Evolutionary conservation across 2,888 invertebrate genomes (phyloP).

Genomic region (Synanthedon vespiformis): DNA sequence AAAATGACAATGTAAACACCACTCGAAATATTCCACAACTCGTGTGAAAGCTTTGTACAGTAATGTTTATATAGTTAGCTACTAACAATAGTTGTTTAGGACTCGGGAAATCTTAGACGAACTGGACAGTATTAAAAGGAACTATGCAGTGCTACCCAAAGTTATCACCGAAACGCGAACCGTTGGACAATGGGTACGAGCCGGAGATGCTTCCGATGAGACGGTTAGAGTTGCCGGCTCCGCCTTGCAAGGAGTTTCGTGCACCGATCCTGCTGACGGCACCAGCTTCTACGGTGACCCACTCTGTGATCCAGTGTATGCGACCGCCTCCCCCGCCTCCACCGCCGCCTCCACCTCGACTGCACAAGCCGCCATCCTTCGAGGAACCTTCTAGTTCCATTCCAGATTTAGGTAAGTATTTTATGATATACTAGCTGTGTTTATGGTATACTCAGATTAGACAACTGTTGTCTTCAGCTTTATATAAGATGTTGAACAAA

Average conservation of each 20-base stretch:
- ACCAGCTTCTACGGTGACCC: slow-evolving; percentile 35
- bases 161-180: slow-evolving; percentile 56
- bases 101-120: slow-evolving; percentile 3
- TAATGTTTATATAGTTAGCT: slow-evolving; percentile 11
- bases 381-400: slow-evolving; percentile 91
- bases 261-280: slow-evolving; percentile 53
- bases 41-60: slow-evolving; percentile 21
- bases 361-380: slow-evolving; percentile 66
- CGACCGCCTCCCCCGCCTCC: slow-evolving; percentile 63
- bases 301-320: slow-evolving; percentile 66
- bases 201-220: slow-evolving; percentile 42
- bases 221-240: slow-evolving; percentile 58
- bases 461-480: too few relatives aligned
- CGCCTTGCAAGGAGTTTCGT: slow-evolving; percentile 61
- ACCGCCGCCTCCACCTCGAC: slow-evolving; percentile 62
- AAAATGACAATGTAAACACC: slow-evolving; percentile 28
- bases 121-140: slow-evolving; percentile 23
- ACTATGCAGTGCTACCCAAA: slow-evolving; percentile 63
- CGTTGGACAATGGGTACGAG: slow-evolving; percentile 45
- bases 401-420: slow-evolving; percentile 85
- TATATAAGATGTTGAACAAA: too few relatives aligned
- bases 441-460: too few relatives aligned
- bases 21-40: slow-evolving; percentile 29
- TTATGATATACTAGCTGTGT: too few relatives aligned
- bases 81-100: slow-evolving; percentile 1